These are phyloP conservation scores for Psilanteris sp. DNA, from an alignment of 1,140 invertebrate species.

Conservation along the genomic window DNA sequence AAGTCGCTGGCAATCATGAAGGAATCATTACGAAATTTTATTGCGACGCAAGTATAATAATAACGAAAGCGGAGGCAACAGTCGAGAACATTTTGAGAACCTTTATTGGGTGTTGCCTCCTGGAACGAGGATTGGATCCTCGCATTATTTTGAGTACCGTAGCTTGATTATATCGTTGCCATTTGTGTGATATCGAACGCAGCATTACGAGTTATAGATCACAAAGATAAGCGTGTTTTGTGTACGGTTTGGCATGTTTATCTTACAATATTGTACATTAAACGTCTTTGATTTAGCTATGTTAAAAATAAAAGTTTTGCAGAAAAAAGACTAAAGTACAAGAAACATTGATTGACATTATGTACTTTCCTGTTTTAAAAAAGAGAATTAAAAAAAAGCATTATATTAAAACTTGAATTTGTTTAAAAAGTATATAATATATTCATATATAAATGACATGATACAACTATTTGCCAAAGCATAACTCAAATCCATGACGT, in stretches of 20 bases:
- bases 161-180: not conserved
- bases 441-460: too few species aligned
- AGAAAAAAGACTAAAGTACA: not conserved
- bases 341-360: not conserved
- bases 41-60: not conserved
- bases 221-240: constrained; percentile 20
- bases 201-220: constrained; percentile 1
- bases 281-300: constrained; percentile 5
- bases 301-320: not conserved
- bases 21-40: constrained; percentile 1
- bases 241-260: constrained; percentile 5
- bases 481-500: too few species aligned
- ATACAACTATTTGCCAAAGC: too few species aligned
- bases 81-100: too few species aligned
- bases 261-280: not conserved
- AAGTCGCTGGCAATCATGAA: not conserved
- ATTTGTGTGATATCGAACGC: not conserved
- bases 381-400: not conserved
- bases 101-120: too few species aligned
- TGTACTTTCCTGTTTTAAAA: not conserved
- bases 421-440: constrained; percentile 19
- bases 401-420: not conserved
- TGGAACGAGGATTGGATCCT: too few species aligned
- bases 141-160: not conserved
- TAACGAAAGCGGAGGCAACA: not conserved